phyloP scores from a whole-genome alignment of 2,888 invertebrate species.

The Ochropleura leucogaster region DNA sequence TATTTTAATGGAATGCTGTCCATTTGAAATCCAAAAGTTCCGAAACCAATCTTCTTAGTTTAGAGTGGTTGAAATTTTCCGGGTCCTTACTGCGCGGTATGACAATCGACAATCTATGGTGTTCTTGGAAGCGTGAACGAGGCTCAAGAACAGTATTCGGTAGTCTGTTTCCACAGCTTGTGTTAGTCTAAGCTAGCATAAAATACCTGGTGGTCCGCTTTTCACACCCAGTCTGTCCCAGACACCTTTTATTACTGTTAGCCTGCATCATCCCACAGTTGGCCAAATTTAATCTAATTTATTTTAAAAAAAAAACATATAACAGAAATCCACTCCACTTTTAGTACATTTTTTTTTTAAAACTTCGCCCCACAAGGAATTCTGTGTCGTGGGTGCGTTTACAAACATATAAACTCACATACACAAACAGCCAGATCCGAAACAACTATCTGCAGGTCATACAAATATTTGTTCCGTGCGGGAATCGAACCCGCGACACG shows the following conservation, averaged over 20 bases:
- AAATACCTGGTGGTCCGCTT: neutral
- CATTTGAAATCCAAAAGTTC: neutral
- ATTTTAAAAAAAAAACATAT: too few relatives aligned
- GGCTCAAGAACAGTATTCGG: neutral
- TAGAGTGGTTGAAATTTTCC: neutral
- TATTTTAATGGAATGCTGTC: neutral
- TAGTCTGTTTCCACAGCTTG: neutral
- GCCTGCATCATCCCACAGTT: neutral
- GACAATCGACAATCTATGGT: neutral
- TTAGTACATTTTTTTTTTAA: too few relatives aligned
- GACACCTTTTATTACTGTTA: neutral
- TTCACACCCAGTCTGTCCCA: neutral
- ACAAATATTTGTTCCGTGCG: neutral
- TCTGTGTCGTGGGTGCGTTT: neutral
- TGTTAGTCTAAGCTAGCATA: neutral
- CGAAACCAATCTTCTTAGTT: conserved; percentile 12
- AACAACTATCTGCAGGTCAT: neutral
- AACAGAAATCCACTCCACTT: too few relatives aligned
- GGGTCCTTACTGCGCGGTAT: neutral
- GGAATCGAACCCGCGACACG: too few relatives aligned
- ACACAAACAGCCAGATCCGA: neutral
- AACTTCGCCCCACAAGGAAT: too few relatives aligned
- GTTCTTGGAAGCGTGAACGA: neutral
- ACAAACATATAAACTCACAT: neutral
- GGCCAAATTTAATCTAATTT: neutral